Evolutionary conservation across 1,140 invertebrate genomes (phyloP).

Genomic region (Delia radicum): DNA sequence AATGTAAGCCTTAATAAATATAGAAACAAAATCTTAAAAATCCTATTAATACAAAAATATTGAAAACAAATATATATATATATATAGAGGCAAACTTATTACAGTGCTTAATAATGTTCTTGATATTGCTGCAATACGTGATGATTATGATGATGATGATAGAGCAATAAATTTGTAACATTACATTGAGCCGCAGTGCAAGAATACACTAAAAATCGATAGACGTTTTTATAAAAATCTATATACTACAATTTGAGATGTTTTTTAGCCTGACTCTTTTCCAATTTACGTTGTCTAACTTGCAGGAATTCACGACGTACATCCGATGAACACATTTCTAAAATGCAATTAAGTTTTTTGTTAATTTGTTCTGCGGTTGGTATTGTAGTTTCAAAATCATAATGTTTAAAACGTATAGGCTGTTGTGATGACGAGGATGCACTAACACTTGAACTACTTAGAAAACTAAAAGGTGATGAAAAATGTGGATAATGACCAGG

Average conservation of each 20-base stretch:
- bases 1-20: neutral
- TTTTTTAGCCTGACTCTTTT: slow-evolving; percentile 52
- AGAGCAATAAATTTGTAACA: neutral
- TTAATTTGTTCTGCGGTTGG: slow-evolving; percentile 77
- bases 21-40: no score
- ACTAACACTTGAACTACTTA: slow-evolving; percentile 48
- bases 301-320: slow-evolving; percentile 75
- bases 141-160: no score
- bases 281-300: slow-evolving; percentile 63
- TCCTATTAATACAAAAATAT: no score
- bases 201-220: neutral
- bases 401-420: slow-evolving; percentile 68
- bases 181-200: neutral
- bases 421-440: slow-evolving; percentile 28
- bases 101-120: neutral
- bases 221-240: slow-evolving; percentile 7
- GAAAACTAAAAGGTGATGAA: slow-evolving; percentile 34
- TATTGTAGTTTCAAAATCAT: slow-evolving; percentile 83
- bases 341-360: slow-evolving; percentile 82
- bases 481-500: slow-evolving; percentile 36
- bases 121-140: no score
- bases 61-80: no score
- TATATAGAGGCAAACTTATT: neutral
- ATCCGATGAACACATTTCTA: slow-evolving; percentile 76
- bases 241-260: slow-evolving; percentile 51